phyloP scores from a whole-genome alignment of 1,140 invertebrate genomes.

The Vollenhovia emeryi region DNA sequence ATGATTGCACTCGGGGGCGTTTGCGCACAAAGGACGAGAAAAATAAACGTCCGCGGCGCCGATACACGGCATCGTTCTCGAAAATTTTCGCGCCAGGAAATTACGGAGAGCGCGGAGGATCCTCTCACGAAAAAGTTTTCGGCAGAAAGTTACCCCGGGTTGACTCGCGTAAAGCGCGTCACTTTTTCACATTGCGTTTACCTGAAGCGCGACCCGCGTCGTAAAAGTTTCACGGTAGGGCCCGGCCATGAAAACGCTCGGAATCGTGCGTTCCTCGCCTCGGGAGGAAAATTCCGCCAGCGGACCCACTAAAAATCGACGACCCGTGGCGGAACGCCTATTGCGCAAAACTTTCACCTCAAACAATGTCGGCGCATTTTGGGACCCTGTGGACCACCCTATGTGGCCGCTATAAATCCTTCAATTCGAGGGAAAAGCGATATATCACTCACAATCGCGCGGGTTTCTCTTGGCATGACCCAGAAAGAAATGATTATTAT shows the following conservation, averaged over 20 bases:
- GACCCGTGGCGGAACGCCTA: slow-evolving; percentile 53
- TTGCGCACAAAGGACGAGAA: background rate
- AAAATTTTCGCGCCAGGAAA: background rate
- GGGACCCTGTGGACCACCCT: slow-evolving; percentile 3
- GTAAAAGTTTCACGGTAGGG: slow-evolving; percentile 58
- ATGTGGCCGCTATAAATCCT: slow-evolving; percentile 62
- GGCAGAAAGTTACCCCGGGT: background rate
- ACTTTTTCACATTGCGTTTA: slow-evolving; percentile 32
- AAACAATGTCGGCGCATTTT: slow-evolving; percentile 71
- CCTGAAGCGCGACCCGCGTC: background rate
- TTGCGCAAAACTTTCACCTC: slow-evolving; percentile 74
- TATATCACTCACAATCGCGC: background rate
- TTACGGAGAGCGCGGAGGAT: background rate
- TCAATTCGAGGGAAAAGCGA: slow-evolving; percentile 57
- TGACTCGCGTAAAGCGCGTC: background rate
- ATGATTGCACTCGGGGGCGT: background rate
- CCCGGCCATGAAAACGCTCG: background rate
- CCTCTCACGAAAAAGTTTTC: background rate
- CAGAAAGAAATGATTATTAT: slow-evolving; percentile 15
- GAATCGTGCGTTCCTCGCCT: background rate
- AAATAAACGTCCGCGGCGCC: background rate
- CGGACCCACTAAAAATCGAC: slow-evolving; percentile 36
- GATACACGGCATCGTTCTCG: background rate
- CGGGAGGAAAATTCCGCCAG: slow-evolving; percentile 50
- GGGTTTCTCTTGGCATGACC: background rate